A percentile compares a stretch with the other conserved stretches of the same genome.
These are phyloP conservation scores for Lepisosteus oculatus DNA, from an alignment of 2,113 vertebrate species.

Conservation along the genomic window DNA sequence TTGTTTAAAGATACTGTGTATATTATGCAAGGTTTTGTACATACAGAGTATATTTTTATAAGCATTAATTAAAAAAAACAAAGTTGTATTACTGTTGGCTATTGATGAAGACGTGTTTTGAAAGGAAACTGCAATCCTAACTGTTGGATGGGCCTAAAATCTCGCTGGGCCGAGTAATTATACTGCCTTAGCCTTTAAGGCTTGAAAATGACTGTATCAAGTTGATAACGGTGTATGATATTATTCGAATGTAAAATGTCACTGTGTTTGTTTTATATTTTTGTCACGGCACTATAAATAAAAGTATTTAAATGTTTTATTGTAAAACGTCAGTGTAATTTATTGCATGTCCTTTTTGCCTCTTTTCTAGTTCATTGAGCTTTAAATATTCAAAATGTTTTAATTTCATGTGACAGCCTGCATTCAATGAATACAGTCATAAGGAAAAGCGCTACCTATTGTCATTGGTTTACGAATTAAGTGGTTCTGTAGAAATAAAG, in stretches of 20 bases:
- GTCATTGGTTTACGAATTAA: too few relatives aligned
- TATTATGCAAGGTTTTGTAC: conserved; percentile 70
- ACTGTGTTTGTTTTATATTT: conserved; percentile 57
- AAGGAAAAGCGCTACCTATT: too few relatives aligned
- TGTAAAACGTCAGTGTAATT: background rate
- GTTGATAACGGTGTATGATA: conserved; percentile 55
- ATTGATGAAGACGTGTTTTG: conserved; percentile 55
- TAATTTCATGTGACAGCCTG: too few relatives aligned
- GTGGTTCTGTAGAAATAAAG: too few relatives aligned
- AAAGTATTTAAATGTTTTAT: conserved; percentile 42
- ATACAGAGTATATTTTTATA: conserved; percentile 71
- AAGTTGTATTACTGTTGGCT: conserved; percentile 55
- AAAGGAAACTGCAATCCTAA: conserved; percentile 22
- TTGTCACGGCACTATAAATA: conserved; percentile 69
- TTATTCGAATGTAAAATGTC: conserved; percentile 60
- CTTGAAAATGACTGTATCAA: conserved; percentile 30
- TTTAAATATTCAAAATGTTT: too few relatives aligned
- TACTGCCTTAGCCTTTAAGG: conserved; percentile 32
- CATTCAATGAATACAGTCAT: too few relatives aligned
- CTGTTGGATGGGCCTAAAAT: conserved; percentile 59
- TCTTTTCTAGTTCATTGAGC: too few relatives aligned
- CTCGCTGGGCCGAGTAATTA: conserved; percentile 11
- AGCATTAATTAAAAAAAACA: conserved; percentile 25
- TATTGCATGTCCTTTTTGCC: too few relatives aligned
- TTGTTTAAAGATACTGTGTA: conserved; percentile 54